Conservation (phyloP, 2,113 vertebrate species). For the Grantiella picta region DNA sequence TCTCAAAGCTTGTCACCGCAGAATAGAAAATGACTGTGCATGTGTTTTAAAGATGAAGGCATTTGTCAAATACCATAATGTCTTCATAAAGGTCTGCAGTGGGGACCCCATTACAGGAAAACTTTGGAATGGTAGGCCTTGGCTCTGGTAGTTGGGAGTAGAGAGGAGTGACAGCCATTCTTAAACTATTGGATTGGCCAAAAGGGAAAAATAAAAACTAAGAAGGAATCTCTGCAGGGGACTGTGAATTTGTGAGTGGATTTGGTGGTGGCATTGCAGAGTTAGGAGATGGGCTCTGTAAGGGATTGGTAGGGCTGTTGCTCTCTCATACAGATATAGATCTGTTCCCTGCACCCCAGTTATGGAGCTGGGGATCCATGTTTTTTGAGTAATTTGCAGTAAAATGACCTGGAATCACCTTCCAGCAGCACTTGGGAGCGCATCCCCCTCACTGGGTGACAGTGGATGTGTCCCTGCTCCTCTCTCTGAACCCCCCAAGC, state of each 20-base stretch:
- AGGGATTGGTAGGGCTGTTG: not conserved
- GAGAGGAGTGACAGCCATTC: not conserved
- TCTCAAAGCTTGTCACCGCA: not conserved
- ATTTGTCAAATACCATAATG: not conserved
- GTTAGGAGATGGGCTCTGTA: not conserved
- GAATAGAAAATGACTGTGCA: not conserved
- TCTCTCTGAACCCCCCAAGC: not conserved
- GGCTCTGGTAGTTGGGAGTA: not conserved
- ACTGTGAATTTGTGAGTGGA: not conserved
- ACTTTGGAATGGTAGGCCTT: not conserved
- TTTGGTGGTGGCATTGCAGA: not conserved
- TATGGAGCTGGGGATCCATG: rapidly evolving
- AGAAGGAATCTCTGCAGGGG: not conserved
- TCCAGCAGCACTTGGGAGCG: rapidly evolving
- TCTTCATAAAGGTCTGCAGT: not conserved
- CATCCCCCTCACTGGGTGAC: rapidly evolving
- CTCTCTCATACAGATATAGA: not conserved
- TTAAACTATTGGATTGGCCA: not conserved
- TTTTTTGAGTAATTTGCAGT: not conserved
- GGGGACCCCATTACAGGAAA: not conserved
- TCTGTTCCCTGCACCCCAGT: not conserved
- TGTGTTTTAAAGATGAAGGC: not conserved
- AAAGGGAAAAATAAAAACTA: not conserved
- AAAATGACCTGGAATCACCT: not conserved
- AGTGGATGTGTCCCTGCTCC: not conserved